phyloP scores from a whole-genome alignment of 2,888 invertebrate species.

The Fragum sueziense region DNA sequence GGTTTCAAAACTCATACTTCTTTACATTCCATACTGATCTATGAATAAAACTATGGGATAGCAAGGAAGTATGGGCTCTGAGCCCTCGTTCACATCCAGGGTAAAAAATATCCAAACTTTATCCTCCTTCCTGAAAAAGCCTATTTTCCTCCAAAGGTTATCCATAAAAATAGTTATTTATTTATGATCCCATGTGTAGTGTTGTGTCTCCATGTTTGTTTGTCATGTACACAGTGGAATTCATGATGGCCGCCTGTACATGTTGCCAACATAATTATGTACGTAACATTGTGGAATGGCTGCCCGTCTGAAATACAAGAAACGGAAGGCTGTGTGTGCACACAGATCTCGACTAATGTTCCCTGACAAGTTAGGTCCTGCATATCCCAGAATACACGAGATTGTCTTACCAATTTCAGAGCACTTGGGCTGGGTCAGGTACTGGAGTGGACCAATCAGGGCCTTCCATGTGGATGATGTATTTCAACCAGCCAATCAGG shows the following conservation, averaged over 20 bases:
- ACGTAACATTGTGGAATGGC: constrained; percentile 49
- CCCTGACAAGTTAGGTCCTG: constrained; percentile 60
- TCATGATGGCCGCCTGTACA: constrained; percentile 57
- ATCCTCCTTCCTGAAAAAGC: constrained; percentile 5
- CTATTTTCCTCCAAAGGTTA: constrained; percentile 20
- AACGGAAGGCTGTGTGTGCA: constrained; percentile 56
- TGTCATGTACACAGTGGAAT: constrained; percentile 62
- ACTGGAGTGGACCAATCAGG: constrained; percentile 70
- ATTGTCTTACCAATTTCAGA: constrained; percentile 79
- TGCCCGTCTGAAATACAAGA: constrained; percentile 46
- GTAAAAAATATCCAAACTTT: constrained; percentile 21
- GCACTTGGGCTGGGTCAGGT: constrained; percentile 68
- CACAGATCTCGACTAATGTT: constrained; percentile 63
- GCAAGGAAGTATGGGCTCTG: constrained; percentile 94
- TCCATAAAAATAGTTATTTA: constrained; percentile 23
- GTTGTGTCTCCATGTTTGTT: constrained; percentile 54
- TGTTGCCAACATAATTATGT: constrained; percentile 46
- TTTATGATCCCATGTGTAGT: constrained; percentile 34
- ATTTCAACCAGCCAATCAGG: constrained; percentile 60
- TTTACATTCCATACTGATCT: constrained; percentile 96
- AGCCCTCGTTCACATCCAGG: constrained; percentile 16
- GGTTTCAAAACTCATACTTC: constrained; percentile 87
- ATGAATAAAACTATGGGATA: constrained; percentile 90
- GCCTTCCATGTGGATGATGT: constrained; percentile 54
- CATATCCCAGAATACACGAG: constrained; percentile 62